Evolutionary conservation across 2,888 invertebrate species (phyloP), one percentile per base, ranked within the genome.

Genomic region (Lissonota sp.): DNA sequence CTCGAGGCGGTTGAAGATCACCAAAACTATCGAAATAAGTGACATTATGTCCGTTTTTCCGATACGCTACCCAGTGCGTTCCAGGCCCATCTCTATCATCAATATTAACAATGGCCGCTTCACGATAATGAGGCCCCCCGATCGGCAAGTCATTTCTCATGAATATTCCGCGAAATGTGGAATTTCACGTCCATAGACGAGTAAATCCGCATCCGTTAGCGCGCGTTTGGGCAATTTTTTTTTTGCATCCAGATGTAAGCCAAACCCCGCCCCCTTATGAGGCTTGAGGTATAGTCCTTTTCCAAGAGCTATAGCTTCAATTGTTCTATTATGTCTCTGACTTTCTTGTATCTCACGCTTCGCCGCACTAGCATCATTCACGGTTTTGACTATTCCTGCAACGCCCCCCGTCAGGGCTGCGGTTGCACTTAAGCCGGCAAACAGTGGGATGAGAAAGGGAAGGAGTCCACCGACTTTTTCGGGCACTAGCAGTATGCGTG

Each of bases 11-110:
- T 57, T 53, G 67, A 8, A 83, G 51, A 63, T 82, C 69, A 7
- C 84, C 82, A 51, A 77, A 84, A 64, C 79, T 83, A 44, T 83
- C 81, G 42, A 83, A 83, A 53, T 83, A 83, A 6, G 71, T 49
- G 5, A 81, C 77, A 4, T 71, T 40, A 39, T 58, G 37, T 4
- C 55, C 1, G 1, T n/a, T 51, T 51, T 51, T 51, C 10, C 63
- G 62, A 64, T 85, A 86, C n/a, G 82, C 73, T 6, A 51, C 51
- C 51, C 6, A 51, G 12, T 51, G 51, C 4, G 8, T n/a, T 10
- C 12, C 51, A 1, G 51, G 63, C 40, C 42, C 63, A 63, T 63
- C 40, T 10, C 8, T 37, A 12, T n/a, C n/a, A n/a, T n/a, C n/a
- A n/a, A n/a, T n/a, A n/a, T n/a, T n/a, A n/a, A n/a, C n/a, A n/a